Percentiles rank a stretch among this genome's conserved stretches.
Conservation (phyloP, 2,888 invertebrate genomes). For the Tenodera sinensis region DNA sequence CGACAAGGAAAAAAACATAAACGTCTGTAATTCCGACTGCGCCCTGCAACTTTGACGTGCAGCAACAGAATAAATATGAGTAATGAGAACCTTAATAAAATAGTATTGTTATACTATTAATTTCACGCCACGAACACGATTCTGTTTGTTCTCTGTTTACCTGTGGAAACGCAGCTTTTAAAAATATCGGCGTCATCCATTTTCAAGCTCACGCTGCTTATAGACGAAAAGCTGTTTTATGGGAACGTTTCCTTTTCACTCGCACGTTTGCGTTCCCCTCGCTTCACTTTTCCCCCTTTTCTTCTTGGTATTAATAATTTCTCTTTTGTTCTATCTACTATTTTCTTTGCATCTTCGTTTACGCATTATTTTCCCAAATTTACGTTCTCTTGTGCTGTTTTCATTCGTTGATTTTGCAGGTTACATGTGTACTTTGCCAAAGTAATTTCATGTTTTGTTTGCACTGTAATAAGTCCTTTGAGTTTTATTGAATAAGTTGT, state of each 20-base stretch:
- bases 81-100: not conserved
- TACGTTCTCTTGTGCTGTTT: too few relatives aligned
- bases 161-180: not conserved
- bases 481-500: too few relatives aligned
- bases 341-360: too few relatives aligned
- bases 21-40: too few relatives aligned
- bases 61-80: not conserved
- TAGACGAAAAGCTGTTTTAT: not conserved
- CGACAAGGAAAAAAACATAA: not conserved
- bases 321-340: too few relatives aligned
- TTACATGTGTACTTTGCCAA: too few relatives aligned
- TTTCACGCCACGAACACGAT: not conserved
- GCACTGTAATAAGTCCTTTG: too few relatives aligned
- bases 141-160: not conserved
- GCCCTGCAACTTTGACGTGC: not conserved
- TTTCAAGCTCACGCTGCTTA: not conserved
- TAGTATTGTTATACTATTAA: not conserved
- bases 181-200: not conserved
- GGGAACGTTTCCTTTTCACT: not conserved
- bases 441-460: too few relatives aligned
- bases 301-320: not conserved
- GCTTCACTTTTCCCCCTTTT: not conserved
- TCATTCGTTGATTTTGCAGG: too few relatives aligned
- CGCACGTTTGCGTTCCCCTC: not conserved
- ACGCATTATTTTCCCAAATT: too few relatives aligned